phyloP scores from a whole-genome alignment of 1,140 invertebrate species.

The Drosophila athabasca region DNA sequence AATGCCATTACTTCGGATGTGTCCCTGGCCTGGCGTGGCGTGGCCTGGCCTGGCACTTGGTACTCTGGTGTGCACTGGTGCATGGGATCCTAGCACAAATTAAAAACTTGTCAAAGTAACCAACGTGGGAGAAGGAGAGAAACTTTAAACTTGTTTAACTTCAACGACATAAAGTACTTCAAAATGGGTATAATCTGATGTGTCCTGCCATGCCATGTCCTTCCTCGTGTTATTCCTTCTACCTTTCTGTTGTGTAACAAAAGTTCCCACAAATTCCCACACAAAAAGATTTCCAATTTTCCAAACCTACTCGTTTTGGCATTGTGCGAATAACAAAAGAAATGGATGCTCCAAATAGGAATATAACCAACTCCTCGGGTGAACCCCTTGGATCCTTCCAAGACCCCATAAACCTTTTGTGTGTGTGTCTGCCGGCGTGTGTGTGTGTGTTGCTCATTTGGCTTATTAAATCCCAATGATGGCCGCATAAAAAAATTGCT shows the following conservation, averaged over 20 bases:
- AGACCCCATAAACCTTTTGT: slow-evolving; percentile 30
- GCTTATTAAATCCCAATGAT: slow-evolving; percentile 80
- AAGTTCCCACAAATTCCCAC: slow-evolving; percentile 13
- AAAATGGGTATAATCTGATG: no score
- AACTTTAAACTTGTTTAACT: slow-evolving; percentile 16
- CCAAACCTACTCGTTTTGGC: slow-evolving; percentile 13
- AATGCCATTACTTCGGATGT: slow-evolving; percentile 54
- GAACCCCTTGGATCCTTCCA: slow-evolving; percentile 8
- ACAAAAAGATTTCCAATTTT: slow-evolving; percentile 25
- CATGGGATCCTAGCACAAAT: slow-evolving; percentile 21
- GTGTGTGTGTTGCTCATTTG: slow-evolving; percentile 37
- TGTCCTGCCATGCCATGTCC: no score
- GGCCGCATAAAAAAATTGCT: slow-evolving; percentile 63
- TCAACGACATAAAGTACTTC: not conserved
- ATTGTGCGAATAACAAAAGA: slow-evolving; percentile 24
- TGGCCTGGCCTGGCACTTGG: not conserved
- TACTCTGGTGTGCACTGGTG: no score
- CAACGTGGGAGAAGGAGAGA: not conserved
- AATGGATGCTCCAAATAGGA: slow-evolving; percentile 32
- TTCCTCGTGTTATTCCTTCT: no score
- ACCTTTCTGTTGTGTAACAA: no score
- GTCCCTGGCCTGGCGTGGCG: slow-evolving; percentile 11
- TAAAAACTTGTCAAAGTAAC: slow-evolving; percentile 46
- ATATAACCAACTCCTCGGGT: not conserved
- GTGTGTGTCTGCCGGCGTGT: slow-evolving; percentile 18